phyloP scores from a whole-genome alignment of 2,888 invertebrate genomes.

The Andricus quercusramuli region DNA sequence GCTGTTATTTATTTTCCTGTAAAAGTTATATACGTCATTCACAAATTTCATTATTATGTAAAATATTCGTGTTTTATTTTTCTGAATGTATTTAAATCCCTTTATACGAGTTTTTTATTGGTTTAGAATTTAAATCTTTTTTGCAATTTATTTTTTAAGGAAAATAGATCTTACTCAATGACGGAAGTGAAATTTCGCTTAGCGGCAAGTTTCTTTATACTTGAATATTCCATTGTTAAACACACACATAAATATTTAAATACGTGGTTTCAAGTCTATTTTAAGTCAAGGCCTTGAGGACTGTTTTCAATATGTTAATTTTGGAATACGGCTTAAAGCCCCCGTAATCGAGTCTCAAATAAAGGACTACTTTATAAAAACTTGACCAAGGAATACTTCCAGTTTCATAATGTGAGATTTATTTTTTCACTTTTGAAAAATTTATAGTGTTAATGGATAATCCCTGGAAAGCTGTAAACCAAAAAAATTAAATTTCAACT shows the following conservation, averaged over 20 bases:
- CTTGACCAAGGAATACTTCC: neutral
- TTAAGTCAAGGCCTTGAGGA: conserved; percentile 7
- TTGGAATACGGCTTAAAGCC: neutral
- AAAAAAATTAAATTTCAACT: no score
- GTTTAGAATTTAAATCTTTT: neutral
- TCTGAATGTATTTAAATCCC: neutral
- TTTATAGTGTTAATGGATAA: no score
- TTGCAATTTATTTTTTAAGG: neutral
- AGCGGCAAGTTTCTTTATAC: neutral
- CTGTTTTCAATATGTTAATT: conserved; percentile 35
- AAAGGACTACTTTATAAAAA: neutral
- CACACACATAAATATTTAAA: conserved; percentile 11
- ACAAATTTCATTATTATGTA: neutral
- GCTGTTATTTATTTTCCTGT: neutral
- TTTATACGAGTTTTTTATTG: neutral
- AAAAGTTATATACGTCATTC: neutral
- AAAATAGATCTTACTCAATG: neutral
- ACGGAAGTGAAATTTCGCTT: neutral
- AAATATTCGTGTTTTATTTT: neutral
- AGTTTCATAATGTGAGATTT: no score
- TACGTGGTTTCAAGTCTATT: neutral
- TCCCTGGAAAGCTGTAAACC: no score
- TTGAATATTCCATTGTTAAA: conserved; percentile 14
- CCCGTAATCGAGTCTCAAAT: neutral
- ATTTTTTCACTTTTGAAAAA: no score